phyloP scores from a whole-genome alignment of 2,113 vertebrate species.

The Chaetodon trifascialis region DNA sequence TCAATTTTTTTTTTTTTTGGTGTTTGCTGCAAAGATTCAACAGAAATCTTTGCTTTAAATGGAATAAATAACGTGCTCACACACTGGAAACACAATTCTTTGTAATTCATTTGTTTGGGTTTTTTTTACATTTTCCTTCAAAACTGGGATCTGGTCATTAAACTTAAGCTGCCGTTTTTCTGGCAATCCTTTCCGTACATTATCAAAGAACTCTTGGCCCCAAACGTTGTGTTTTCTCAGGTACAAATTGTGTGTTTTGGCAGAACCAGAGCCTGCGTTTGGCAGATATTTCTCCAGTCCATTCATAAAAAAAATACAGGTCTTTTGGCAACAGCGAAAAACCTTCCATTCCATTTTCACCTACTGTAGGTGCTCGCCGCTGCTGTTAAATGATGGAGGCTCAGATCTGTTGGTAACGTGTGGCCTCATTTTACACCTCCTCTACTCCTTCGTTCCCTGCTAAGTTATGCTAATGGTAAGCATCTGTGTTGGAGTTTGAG shows the following conservation, averaged over 20 bases:
- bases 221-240: slow-evolving; percentile 43
- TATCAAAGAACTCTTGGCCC: slow-evolving; percentile 51
- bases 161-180: slow-evolving; percentile 11
- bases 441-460: slow-evolving; percentile 74
- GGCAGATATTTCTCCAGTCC: slow-evolving; percentile 75
- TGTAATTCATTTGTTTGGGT: too few relatives aligned
- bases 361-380: slow-evolving; percentile 75
- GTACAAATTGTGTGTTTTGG: slow-evolving; percentile 74
- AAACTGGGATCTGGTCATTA: not conserved
- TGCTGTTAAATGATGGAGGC: slow-evolving; percentile 75
- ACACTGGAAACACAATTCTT: not conserved
- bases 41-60: not conserved
- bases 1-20: slow-evolving; percentile 39
- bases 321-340: slow-evolving; percentile 78
- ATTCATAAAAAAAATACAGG: slow-evolving; percentile 77
- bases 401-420: slow-evolving; percentile 71
- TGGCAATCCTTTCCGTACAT: not conserved
- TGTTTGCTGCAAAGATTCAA: slow-evolving; percentile 2
- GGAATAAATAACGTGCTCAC: not conserved
- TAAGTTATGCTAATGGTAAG: slow-evolving; percentile 84
- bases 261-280: slow-evolving; percentile 67
- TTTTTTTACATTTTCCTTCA: not conserved
- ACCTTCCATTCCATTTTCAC: slow-evolving; percentile 80
- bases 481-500: slow-evolving; percentile 77
- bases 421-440: slow-evolving; percentile 83